Evolutionary conservation across 2,888 invertebrate species (phyloP), one percentile per base, ranked within the genome.

Genomic region (Parnassius smintheus): DNA sequence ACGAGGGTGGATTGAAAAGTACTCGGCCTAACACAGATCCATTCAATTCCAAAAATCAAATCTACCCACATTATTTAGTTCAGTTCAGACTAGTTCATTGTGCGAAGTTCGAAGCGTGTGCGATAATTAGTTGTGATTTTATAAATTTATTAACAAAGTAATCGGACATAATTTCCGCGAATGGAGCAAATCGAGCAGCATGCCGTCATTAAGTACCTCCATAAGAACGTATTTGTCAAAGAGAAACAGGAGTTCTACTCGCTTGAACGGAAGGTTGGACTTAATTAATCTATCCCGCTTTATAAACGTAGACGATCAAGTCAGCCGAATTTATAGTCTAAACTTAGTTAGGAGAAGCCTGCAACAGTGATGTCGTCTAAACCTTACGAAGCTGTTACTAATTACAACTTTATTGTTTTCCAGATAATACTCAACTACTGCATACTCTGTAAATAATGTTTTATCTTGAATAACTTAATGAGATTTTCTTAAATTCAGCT

Each of bases 381-480:
- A 69, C 69, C 66, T 66, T 65, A 64, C 52, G 59, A 56, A 64
- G 56, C 64, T 64, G 64, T 65, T 68, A 68, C 74, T 76, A 78
- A 77, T 76, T 76, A 77, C 76, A 77, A 76, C 68, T 76, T 77
- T 77, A 76, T 74, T 75, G 73, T 75, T 63, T 71, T 72, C 72
- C 73, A 71, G 68, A 69, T 70, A 65, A 65, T 62, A 62, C 70
- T 71, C 65, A 69, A 64, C 56, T 56, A 55, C 60, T 48, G 56
- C 63, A 67, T 62, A 59, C 53, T 65, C 63, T 66, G 56, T 63
- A 60, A 64, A 59, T 55, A 52, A 60, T 52, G 52, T 53, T 48
- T 46, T 56, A 52, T 35, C 60, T 48, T 52, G 56, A 41, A 62
- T 55, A 42, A 52, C 52, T 55, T 61, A 58, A 61, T 58, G 53